Evolutionary conservation across 2,113 vertebrate genomes (phyloP).

Genomic region (Meriones unguiculatus): DNA sequence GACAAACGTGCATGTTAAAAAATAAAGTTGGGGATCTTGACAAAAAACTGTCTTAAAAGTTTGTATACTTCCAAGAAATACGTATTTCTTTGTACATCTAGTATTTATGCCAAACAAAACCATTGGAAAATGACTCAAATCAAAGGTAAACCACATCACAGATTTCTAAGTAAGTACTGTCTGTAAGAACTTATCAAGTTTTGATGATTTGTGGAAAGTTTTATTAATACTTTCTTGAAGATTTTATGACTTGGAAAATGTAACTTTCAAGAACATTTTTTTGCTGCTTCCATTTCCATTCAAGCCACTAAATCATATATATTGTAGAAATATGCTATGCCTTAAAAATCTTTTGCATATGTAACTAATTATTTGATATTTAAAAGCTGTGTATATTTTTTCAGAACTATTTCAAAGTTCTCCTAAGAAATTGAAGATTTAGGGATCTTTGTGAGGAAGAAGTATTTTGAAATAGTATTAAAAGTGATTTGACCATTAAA

Average conservation of each 20-base stretch:
- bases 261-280: constrained; percentile 66
- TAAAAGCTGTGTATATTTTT: constrained; percentile 69
- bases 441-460: not conserved
- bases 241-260: constrained; percentile 80
- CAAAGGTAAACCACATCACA: constrained; percentile 75
- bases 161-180: constrained; percentile 64
- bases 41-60: constrained; percentile 66
- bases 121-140: constrained; percentile 74
- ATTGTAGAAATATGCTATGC: constrained; percentile 69
- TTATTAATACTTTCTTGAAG: constrained; percentile 82
- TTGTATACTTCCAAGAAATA: constrained; percentile 74
- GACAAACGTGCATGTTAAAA: constrained; percentile 61
- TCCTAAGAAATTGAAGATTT: constrained; percentile 43
- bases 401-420: constrained; percentile 53
- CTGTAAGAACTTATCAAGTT: constrained; percentile 74
- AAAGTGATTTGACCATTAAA: not conserved
- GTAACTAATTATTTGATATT: constrained; percentile 80
- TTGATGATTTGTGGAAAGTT: constrained; percentile 80
- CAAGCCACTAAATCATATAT: constrained; percentile 79
- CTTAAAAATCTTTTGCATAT: constrained; percentile 69
- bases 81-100: constrained; percentile 48
- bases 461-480: constrained; percentile 30
- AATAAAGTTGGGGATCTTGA: constrained; percentile 64
- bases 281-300: constrained; percentile 70
- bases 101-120: constrained; percentile 75